These are phyloP conservation scores for Hypothenemus hampei DNA, from an alignment of 1,140 invertebrate genomes.

Conservation along the genomic window DNA sequence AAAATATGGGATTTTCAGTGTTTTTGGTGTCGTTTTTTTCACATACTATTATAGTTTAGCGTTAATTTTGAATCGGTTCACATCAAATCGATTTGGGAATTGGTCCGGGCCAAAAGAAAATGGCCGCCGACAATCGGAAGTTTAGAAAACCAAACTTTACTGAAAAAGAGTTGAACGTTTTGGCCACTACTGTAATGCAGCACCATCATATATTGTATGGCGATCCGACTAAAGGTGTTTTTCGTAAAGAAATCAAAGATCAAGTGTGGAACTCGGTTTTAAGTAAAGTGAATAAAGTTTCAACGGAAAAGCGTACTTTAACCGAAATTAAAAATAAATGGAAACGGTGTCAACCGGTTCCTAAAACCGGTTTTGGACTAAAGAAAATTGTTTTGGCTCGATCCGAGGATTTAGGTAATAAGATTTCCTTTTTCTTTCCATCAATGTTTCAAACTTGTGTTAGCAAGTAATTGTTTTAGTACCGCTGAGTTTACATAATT, in stretches of 20 bases:
- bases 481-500: no score
- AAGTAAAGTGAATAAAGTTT: conserved; percentile 32
- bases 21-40: no score
- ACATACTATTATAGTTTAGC: no score
- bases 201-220: conserved; percentile 32
- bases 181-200: conserved; percentile 27
- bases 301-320: conserved; percentile 33
- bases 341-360: conserved; percentile 36
- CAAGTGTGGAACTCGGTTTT: conserved; percentile 32
- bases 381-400: no score
- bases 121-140: conserved; percentile 29
- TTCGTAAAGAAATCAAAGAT: conserved; percentile 28
- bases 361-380: no score
- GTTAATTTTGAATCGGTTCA: no score
- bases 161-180: conserved; percentile 29
- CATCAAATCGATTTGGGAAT: no score
- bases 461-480: no score
- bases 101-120: conserved; percentile 17
- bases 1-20: no score
- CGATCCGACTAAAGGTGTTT: conserved; percentile 27
- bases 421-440: no score
- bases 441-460: no score
- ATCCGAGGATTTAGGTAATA: no score
- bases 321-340: conserved; percentile 37
- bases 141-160: conserved; percentile 36